Evolutionary conservation across 2,797 vertebrate genomes (phyloP).

Genomic region (Liasis olivaceus): DNA sequence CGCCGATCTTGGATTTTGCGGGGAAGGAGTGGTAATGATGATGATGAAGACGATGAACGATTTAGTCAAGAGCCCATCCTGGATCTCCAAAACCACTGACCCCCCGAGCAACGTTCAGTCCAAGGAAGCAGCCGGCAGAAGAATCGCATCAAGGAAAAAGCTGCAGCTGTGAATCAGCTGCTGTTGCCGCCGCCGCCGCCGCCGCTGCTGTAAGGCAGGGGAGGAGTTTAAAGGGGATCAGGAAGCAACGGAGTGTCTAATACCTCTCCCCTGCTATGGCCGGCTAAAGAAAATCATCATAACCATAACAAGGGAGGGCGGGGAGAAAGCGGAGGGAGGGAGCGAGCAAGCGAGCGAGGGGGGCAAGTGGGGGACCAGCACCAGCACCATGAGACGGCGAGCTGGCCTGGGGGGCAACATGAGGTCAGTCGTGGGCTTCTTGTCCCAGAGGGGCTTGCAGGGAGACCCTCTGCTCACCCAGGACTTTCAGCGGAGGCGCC

Average conservation of each 20-base stretch:
- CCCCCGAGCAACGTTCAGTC: neutral
- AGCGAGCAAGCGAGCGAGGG: slow-evolving; percentile 46
- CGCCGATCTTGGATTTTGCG: neutral
- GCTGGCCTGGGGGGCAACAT: slow-evolving; percentile 89
- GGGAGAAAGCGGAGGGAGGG: slow-evolving; percentile 60
- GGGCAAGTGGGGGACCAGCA: slow-evolving; percentile 6
- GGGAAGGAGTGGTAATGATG: neutral
- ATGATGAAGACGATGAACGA: neutral
- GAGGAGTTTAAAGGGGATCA: slow-evolving; percentile 67
- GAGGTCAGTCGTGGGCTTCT: slow-evolving; percentile 92
- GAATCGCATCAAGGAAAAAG: slow-evolving; percentile 59
- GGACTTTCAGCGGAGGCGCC: slow-evolving; percentile 91
- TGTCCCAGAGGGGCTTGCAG: slow-evolving; percentile 89
- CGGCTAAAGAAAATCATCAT: slow-evolving; percentile 70
- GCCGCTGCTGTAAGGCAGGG: slow-evolving; percentile 54
- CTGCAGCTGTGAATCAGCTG: slow-evolving; percentile 76
- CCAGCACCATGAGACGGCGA: slow-evolving; percentile 83
- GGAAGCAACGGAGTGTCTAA: slow-evolving; percentile 75
- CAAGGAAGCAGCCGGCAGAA: slow-evolving; percentile 44
- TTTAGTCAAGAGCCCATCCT: neutral
- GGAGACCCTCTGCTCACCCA: slow-evolving; percentile 92
- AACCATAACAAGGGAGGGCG: slow-evolving; percentile 65
- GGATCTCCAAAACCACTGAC: neutral
- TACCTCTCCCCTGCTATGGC: slow-evolving; percentile 75
- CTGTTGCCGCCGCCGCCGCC: slow-evolving; percentile 70